Base-by-base conservation (phyloP, 2,113 vertebrate species). In the Poicephalus meyeri region DNA sequence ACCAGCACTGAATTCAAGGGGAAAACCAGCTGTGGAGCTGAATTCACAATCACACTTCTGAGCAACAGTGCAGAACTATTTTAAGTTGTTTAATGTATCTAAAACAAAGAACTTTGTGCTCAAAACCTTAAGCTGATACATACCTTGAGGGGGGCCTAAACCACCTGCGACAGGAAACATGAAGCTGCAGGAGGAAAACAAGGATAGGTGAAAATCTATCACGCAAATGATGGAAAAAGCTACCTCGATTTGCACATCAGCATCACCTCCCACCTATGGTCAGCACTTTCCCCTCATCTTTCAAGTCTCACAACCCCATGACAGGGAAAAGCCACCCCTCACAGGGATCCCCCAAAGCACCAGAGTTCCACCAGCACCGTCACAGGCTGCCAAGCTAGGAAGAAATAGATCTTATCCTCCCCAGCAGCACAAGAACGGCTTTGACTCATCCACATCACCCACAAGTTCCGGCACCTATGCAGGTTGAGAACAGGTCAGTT, bases 161-260 rank as follows among this genome's bases (percentile, higher is more conserved):
- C 99, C 98, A 39, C 99, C 98, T 93, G 99, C 98, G 1, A 99
- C 99, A n/a, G 99, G 98, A 98, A 99, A 99, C 98, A 99, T 99
- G 96, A 99, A 99, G 97, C 99, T 99, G 95, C 39, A 96, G 97
- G 47, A 88, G 93, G 16, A 97, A 85, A 97, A 97, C 68, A 72
- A 65, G 4, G 66, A 58, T 8, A 25, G 1, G 23, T 56, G 14
- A 86, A 71, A 79, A 44, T 41, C 78, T 64, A 7, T 56, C 2
- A 58, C 31, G 49, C 42, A 76, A 49, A 10, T 0, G 16, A 39
- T 0, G 28, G 55, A 50, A 85, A 85, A 79, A 72, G 33, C 28
- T 39, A 49, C 35, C 33, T 81, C 0, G 0, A 23, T 17, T 33
- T 24, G 25, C 46, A 29, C 0, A 0, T 33, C 80, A 73, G 15